phyloP scores from a whole-genome alignment of 2,888 invertebrate genomes.

The Nymphalis urticae region DNA sequence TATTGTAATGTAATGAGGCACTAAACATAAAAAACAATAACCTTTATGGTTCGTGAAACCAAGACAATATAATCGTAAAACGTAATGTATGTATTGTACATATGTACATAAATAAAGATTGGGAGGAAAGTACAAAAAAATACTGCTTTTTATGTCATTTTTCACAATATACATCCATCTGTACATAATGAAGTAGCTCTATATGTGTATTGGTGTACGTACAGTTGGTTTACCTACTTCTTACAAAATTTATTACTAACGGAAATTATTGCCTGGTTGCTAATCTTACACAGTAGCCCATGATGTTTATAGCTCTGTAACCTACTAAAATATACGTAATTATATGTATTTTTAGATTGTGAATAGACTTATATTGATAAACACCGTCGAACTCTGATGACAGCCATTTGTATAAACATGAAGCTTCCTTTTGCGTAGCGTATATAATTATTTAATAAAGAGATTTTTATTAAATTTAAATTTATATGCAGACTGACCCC shows the following conservation, averaged over 20 bases:
- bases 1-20: no score
- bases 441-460: no score
- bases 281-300: slow-evolving; percentile 14
- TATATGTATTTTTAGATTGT: slow-evolving; percentile 2
- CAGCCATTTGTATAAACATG: slow-evolving; percentile 10
- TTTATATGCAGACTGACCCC: no score
- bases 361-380: slow-evolving; percentile 12
- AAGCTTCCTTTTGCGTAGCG: slow-evolving; percentile 20
- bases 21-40: no score
- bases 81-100: no score
- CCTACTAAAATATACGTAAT: slow-evolving; percentile 3
- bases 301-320: slow-evolving; percentile 4
- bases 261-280: slow-evolving; percentile 20
- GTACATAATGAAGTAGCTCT: background rate
- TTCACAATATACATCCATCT: background rate
- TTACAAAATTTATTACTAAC: slow-evolving; percentile 58
- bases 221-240: slow-evolving; percentile 51
- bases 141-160: background rate
- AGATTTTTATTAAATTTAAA: no score
- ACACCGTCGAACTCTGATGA: slow-evolving; percentile 17
- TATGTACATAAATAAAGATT: no score
- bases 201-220: background rate
- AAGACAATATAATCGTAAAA: no score
- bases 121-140: no score
- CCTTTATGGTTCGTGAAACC: no score